These are phyloP conservation scores for Polylopha cassiicola DNA, from an alignment of 2,888 invertebrate genomes.

Conservation along the genomic window DNA sequence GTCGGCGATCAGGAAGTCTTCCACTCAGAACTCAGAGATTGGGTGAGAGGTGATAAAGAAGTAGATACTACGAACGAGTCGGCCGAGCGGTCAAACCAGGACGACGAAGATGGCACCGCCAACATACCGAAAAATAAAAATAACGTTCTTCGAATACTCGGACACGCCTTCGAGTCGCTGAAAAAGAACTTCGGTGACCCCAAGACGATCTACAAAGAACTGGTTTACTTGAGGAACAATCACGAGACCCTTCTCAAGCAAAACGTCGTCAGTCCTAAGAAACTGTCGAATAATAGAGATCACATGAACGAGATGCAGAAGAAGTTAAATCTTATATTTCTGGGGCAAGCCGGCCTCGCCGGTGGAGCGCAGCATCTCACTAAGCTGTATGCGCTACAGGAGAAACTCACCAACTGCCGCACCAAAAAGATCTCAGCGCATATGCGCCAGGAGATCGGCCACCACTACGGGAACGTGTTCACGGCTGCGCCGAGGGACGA, in stretches of 20 bases:
- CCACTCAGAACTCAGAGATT: conserved; percentile 65
- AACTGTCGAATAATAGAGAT: conserved; percentile 47
- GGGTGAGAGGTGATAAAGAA: conserved; percentile 36
- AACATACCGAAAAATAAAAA: conserved; percentile 56
- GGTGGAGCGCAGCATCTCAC: conserved; percentile 68
- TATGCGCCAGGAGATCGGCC: conserved; percentile 67
- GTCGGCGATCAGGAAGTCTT: conserved; percentile 70
- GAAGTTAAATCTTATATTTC: conserved; percentile 75
- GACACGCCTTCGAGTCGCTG: conserved; percentile 51
- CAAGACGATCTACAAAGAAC: conserved; percentile 55
- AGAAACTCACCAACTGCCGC: conserved; percentile 46
- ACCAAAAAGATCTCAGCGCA: conserved; percentile 48
- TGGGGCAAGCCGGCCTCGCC: conserved; percentile 77
- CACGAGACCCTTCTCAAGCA: conserved; percentile 58
- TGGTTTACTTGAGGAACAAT: conserved; percentile 58
- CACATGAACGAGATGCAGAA: conserved; percentile 65
- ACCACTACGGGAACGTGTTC: conserved; percentile 73
- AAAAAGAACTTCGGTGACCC: conserved; percentile 73
- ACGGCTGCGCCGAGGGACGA: conserved; percentile 58
- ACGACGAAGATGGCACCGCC: neutral
- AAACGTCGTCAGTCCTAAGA: conserved; percentile 49
- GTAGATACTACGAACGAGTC: conserved; percentile 21
- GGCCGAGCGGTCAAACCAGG: neutral
- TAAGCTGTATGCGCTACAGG: conserved; percentile 52
- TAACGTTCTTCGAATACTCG: conserved; percentile 47